These are phyloP conservation scores for Dromaius novaehollandiae DNA, from an alignment of 2,113 vertebrate species.

Conservation along the genomic window DNA sequence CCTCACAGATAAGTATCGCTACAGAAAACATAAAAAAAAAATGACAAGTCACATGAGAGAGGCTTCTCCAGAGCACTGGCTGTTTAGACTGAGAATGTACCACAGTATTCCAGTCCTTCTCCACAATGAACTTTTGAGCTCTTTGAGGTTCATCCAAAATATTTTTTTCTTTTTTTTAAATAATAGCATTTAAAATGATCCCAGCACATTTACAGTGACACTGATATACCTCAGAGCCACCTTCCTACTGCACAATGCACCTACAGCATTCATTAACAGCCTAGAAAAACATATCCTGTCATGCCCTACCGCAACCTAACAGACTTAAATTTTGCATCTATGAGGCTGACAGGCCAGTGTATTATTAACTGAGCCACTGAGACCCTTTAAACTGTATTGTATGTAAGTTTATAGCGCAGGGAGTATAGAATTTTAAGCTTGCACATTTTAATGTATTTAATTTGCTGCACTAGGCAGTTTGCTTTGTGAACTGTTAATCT, in stretches of 20 bases:
- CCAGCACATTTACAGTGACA: slow-evolving; percentile 12
- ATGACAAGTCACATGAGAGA: neutral
- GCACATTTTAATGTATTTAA: slow-evolving; percentile 77
- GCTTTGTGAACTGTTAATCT: slow-evolving; percentile 79
- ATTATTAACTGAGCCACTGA: slow-evolving; percentile 62
- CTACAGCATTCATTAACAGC: slow-evolving; percentile 37
- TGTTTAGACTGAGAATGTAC: neutral
- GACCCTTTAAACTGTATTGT: slow-evolving; percentile 61
- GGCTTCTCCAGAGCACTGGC: neutral
- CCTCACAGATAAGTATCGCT: neutral
- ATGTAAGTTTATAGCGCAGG: slow-evolving; percentile 58
- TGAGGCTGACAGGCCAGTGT: slow-evolving; percentile 42
- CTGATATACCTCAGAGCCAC: slow-evolving; percentile 23
- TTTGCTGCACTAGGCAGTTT: slow-evolving; percentile 71
- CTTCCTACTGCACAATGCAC: slow-evolving; percentile 25
- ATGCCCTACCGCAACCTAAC: slow-evolving; percentile 58
- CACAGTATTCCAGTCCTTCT: neutral
- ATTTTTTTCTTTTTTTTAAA: neutral
- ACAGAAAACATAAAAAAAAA: neutral
- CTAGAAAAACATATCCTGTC: slow-evolving; percentile 61
- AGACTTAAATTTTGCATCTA: slow-evolving; percentile 65
- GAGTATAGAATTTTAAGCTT: slow-evolving; percentile 66
- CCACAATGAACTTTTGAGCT: neutral
- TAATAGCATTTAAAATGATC: neutral
- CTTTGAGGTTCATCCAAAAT: neutral